Evolutionary conservation across 1,140 invertebrate genomes (phyloP).

Genomic region (Sycobia sp.): DNA sequence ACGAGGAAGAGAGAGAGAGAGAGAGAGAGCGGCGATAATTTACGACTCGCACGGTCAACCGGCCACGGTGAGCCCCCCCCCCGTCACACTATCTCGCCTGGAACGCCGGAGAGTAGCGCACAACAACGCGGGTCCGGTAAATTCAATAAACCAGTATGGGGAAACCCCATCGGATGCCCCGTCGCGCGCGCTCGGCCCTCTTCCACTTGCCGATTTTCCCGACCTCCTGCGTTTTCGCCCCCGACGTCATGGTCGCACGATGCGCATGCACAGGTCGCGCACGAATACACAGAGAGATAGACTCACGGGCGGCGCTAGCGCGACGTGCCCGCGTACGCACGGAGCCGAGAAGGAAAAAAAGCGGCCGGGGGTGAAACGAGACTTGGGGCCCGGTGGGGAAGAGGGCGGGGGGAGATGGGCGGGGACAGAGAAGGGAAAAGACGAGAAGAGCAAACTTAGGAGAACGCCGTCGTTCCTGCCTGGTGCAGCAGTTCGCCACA

Average conservation of each 20-base stretch:
- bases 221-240: background rate
- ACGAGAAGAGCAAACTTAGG: background rate
- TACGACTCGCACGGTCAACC: slow-evolving; percentile 30
- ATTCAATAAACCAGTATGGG: too few species aligned
- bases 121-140: too few species aligned
- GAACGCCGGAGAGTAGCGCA: too few species aligned
- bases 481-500: too few species aligned
- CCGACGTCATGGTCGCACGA: background rate
- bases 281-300: too few species aligned
- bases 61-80: slow-evolving; percentile 20
- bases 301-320: too few species aligned
- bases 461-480: background rate
- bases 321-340: too few species aligned
- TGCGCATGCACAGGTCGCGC: too few species aligned
- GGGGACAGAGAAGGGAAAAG: background rate
- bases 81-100: slow-evolving; percentile 29
- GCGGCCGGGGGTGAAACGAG: too few species aligned
- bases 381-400: too few species aligned
- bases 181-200: background rate
- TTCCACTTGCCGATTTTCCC: slow-evolving; percentile 29
- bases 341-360: too few species aligned
- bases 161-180: background rate
- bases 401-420: slow-evolving; percentile 11
- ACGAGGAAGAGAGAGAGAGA: background rate
- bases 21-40: slow-evolving; percentile 12